These are phyloP conservation scores for Corythoichthys intestinalis DNA, from an alignment of 2,113 vertebrate species.

Conservation along the genomic window DNA sequence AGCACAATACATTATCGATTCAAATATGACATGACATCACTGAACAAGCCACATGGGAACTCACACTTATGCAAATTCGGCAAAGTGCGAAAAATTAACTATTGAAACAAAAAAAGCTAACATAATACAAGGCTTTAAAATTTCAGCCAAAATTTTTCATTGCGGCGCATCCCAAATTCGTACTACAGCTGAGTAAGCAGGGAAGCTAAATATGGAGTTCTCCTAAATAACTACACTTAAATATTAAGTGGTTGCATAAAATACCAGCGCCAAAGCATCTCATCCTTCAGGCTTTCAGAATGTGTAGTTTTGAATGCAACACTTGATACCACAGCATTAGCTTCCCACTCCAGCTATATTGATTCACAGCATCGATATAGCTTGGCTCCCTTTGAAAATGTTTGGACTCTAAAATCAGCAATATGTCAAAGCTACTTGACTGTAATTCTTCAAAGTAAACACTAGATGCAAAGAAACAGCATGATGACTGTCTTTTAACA, in stretches of 20 bases:
- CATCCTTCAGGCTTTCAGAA: slow-evolving; percentile 34
- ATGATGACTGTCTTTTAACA: slow-evolving; percentile 22
- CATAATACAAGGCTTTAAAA: too few relatives aligned
- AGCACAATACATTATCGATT: too few relatives aligned
- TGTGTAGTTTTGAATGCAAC: slow-evolving; percentile 46
- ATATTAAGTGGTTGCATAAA: not conserved
- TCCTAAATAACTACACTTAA: not conserved
- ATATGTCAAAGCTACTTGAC: slow-evolving; percentile 59
- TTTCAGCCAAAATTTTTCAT: too few relatives aligned
- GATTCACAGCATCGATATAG: slow-evolving; percentile 61
- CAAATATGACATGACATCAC: too few relatives aligned
- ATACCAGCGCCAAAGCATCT: slow-evolving; percentile 9
- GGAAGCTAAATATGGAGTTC: not conserved
- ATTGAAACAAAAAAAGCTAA: too few relatives aligned
- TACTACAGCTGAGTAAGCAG: not conserved
- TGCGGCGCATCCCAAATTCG: too few relatives aligned
- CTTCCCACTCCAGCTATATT: slow-evolving; percentile 52
- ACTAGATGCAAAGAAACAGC: slow-evolving; percentile 21
- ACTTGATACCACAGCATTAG: slow-evolving; percentile 52
- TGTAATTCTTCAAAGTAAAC: slow-evolving; percentile 53
- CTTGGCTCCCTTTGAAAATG: slow-evolving; percentile 56
- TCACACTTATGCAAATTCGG: too few relatives aligned
- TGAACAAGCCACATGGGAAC: too few relatives aligned
- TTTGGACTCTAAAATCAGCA: slow-evolving; percentile 64
- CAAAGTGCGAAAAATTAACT: too few relatives aligned